Percentiles rank a stretch among this genome's conserved stretches.
Conservation (phyloP, 2,888 invertebrate species). For the Sycophila texana region DNA sequence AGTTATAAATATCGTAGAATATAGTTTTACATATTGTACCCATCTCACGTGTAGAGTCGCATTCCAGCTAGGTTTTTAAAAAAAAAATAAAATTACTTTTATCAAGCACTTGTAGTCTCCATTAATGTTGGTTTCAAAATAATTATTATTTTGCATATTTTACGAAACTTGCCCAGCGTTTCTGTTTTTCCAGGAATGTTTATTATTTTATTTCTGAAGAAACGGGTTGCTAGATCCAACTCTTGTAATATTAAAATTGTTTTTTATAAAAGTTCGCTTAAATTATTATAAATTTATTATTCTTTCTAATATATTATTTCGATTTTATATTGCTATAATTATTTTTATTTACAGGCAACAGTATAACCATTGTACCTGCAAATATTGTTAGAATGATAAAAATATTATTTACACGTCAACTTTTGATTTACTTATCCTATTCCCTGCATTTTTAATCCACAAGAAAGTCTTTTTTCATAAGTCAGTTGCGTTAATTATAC, state of each 20-base stretch:
- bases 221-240: slow-evolving; percentile 35
- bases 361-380: neutral
- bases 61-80: slow-evolving; percentile 74
- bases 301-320: too few relatives aligned
- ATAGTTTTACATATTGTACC: slow-evolving; percentile 75
- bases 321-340: too few relatives aligned
- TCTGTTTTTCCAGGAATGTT: slow-evolving; percentile 29
- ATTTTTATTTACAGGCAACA: too few relatives aligned
- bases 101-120: slow-evolving; percentile 62
- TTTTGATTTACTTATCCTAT: too few relatives aligned
- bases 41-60: slow-evolving; percentile 74
- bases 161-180: slow-evolving; percentile 27
- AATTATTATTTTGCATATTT: slow-evolving; percentile 29
- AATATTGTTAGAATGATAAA: neutral
- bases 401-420: too few relatives aligned
- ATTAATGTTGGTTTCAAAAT: slow-evolving; percentile 43
- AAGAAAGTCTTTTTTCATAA: too few relatives aligned
- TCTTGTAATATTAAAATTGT: slow-evolving; percentile 49
- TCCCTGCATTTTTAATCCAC: too few relatives aligned
- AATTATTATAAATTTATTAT: slow-evolving; percentile 23
- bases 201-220: slow-evolving; percentile 34
- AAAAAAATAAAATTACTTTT: slow-evolving; percentile 73
- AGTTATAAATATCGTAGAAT: slow-evolving; percentile 71
- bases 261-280: slow-evolving; percentile 46
- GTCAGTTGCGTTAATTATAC: too few relatives aligned